A percentile compares a stretch with the other conserved stretches of the same genome.
phyloP scores from a whole-genome alignment of 2,113 vertebrate genomes.

The Antechinus stuartii region DNA sequence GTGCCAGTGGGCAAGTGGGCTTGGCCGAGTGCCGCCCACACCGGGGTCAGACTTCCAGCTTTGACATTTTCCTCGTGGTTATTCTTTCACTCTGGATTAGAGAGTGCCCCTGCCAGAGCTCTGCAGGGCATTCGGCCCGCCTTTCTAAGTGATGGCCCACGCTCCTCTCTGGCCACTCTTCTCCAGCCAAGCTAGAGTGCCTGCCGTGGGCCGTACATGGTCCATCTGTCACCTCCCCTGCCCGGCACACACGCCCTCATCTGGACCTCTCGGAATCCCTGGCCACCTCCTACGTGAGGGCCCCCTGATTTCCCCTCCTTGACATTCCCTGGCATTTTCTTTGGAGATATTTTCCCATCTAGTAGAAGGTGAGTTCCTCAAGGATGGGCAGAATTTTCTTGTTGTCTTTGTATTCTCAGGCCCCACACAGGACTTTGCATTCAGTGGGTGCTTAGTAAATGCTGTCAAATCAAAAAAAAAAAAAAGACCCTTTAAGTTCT shows the following conservation, averaged over 20 bases:
- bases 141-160: not conserved
- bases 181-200: not conserved
- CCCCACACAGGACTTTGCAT: not conserved
- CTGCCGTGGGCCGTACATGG: not conserved
- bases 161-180: not conserved
- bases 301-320: not conserved
- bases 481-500: not conserved
- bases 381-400: not conserved
- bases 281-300: not conserved
- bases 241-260: not conserved
- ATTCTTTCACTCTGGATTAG: not conserved
- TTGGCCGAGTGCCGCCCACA: no score
- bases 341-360: not conserved
- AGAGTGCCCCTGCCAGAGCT: not conserved
- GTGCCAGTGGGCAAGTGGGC: not conserved
- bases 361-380: not conserved
- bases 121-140: not conserved
- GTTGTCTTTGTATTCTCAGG: not conserved
- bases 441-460: not conserved
- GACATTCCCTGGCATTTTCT: not conserved
- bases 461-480: not conserved
- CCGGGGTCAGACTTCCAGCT: no score
- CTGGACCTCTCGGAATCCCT: not conserved
- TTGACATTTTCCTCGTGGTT: not conserved
- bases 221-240: not conserved